These are phyloP conservation scores for Charina bottae DNA, from an alignment of 2,113 vertebrate genomes.

Conservation along the genomic window DNA sequence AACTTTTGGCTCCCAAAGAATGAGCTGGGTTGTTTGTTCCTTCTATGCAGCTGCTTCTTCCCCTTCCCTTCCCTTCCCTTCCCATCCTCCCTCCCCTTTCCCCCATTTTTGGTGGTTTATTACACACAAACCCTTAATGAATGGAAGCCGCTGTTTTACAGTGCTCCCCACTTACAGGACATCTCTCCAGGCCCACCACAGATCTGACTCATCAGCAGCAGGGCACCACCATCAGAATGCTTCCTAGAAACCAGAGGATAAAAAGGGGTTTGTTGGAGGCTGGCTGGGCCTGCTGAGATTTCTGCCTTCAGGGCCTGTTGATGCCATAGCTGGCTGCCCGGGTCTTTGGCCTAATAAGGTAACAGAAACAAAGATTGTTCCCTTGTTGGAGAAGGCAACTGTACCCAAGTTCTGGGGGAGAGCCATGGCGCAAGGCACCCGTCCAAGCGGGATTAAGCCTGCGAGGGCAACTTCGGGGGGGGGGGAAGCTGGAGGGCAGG, in stretches of 20 bases:
- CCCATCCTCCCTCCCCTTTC: conserved; percentile 39
- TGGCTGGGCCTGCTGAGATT: conserved; percentile 81
- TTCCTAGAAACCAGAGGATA: conserved; percentile 84
- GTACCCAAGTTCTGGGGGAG: conserved; percentile 62
- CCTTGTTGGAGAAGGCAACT: conserved; percentile 73
- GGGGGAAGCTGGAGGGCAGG: conserved; percentile 72
- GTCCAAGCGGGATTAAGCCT: conserved; percentile 79
- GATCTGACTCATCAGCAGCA: conserved; percentile 83
- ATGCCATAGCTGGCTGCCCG: conserved; percentile 79
- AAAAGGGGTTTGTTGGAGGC: conserved; percentile 88
- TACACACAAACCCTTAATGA: conserved; percentile 81
- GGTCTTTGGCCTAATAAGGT: conserved; percentile 80
- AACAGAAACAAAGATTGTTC: conserved; percentile 83
- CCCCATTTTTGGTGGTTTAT: conserved; percentile 78
- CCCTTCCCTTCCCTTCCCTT: conserved; percentile 56
- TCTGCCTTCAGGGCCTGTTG: conserved; percentile 76
- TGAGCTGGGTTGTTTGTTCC: conserved; percentile 82
- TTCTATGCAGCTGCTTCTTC: conserved; percentile 81
- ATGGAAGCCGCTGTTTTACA: conserved; percentile 86
- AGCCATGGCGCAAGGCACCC: conserved; percentile 65
- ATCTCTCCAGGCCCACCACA: conserved; percentile 83
- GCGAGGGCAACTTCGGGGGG: conserved; percentile 69
- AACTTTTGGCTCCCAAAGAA: conserved; percentile 83
- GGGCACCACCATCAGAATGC: conserved; percentile 83
- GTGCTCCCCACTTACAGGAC: conserved; percentile 83